Conservation (phyloP, 2,113 vertebrate species). For the Turdus rufiventris region DNA sequence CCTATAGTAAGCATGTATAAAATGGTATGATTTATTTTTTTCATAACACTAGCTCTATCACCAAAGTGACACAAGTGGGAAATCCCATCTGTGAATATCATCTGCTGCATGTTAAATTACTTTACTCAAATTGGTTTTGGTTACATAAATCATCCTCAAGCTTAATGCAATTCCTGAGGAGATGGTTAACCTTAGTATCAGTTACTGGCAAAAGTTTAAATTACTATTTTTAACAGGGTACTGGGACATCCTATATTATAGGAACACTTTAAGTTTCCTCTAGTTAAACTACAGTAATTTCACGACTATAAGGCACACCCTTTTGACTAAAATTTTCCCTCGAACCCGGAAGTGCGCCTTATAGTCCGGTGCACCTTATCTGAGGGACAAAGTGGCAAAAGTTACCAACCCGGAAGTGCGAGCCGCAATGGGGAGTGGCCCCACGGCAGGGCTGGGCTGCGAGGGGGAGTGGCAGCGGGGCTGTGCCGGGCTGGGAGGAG, state of each 20-base stretch:
- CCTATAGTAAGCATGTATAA: neutral
- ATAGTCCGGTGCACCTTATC: too few species aligned
- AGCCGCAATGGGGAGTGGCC: too few species aligned
- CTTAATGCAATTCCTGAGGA: constrained; percentile 7
- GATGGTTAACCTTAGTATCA: constrained; percentile 27
- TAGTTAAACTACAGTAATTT: neutral
- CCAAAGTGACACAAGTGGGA: constrained; percentile 13
- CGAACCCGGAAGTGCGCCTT: too few species aligned
- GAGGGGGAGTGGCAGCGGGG: too few species aligned
- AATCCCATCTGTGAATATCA: constrained; percentile 55
- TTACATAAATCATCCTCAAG: neutral
- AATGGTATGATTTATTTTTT: neutral
- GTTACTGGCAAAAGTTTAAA: neutral
- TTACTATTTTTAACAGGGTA: neutral
- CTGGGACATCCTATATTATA: neutral
- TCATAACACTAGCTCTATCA: neutral
- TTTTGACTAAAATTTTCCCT: too few species aligned
- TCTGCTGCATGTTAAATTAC: constrained; percentile 40
- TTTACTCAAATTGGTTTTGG: constrained; percentile 1
- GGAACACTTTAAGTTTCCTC: neutral
- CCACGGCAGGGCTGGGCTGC: too few species aligned
- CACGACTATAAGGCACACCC: too few species aligned
- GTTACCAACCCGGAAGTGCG: too few species aligned
- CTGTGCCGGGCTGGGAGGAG: too few species aligned
- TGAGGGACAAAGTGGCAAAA: too few species aligned